A percentile compares a stretch with the other conserved stretches of the same genome.
These are phyloP conservation scores for Augochlorella aurata DNA, from an alignment of 2,888 invertebrate species.

Conservation along the genomic window DNA sequence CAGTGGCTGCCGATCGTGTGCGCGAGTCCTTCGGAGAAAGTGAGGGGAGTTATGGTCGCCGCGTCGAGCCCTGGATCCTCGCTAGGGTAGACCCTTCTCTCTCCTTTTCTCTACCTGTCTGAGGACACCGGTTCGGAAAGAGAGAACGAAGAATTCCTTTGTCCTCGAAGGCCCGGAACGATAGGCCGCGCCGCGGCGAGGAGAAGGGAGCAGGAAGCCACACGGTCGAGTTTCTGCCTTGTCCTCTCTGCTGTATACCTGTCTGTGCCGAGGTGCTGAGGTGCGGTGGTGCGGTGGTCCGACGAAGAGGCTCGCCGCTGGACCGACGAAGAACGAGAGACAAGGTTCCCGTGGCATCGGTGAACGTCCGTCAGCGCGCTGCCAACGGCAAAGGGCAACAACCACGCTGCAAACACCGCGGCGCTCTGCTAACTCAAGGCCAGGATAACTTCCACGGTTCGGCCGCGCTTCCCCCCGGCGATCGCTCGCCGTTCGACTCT, in stretches of 20 bases:
- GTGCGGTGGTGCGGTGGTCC: conserved; percentile 9
- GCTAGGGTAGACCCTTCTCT: background rate
- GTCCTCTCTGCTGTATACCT: conserved; percentile 53
- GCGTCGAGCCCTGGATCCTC: conserved; percentile 8
- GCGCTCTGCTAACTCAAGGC: conserved; percentile 61
- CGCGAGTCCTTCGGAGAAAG: conserved; percentile 7
- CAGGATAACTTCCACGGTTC: conserved; percentile 45
- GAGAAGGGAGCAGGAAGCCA: conserved; percentile 49
- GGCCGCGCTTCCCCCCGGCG: conserved; percentile 25
- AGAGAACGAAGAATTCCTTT: conserved; percentile 77
- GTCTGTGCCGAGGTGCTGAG: background rate
- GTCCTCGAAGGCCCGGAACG: conserved; percentile 69
- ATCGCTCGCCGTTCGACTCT: background rate
- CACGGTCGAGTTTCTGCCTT: conserved; percentile 64
- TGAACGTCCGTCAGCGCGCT: conserved; percentile 72
- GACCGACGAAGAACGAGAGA: conserved; percentile 32
- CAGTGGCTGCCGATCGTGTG: background rate
- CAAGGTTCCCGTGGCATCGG: conserved; percentile 53
- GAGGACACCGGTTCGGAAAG: conserved; percentile 39
- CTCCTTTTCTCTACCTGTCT: conserved; percentile 39
- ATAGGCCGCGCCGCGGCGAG: conserved; percentile 1
- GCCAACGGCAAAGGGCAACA: conserved; percentile 69
- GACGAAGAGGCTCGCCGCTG: conserved; percentile 4
- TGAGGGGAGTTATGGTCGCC: background rate
- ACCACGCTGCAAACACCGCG: conserved; percentile 55